Evolutionary conservation across 2,797 vertebrate genomes (phyloP).

Genomic region (Chelidonichthys spinosus): DNA sequence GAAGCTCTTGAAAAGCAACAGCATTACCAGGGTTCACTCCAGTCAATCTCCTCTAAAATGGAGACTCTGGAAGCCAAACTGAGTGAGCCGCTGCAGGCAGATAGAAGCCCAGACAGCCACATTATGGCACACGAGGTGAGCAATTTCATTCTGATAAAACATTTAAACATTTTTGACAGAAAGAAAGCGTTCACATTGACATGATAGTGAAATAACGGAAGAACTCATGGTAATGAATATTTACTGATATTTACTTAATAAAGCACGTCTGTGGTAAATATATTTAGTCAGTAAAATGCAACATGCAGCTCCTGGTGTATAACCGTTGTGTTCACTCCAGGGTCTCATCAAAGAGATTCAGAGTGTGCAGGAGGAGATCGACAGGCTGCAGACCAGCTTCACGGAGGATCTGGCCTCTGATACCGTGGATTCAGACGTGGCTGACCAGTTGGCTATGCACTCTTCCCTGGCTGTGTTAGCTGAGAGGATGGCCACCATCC

Average conservation of each 20-base stretch:
- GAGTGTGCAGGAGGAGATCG: conserved; percentile 93
- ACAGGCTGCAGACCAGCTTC: conserved; percentile 88
- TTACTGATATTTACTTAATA: background rate
- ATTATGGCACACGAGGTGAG: conserved; percentile 92
- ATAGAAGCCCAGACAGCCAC: conserved; percentile 91
- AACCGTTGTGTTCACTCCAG: conserved; percentile 70
- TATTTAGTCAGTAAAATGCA: background rate
- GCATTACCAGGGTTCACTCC: conserved; percentile 94
- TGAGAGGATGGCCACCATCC: conserved; percentile 96
- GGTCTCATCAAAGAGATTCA: conserved; percentile 91
- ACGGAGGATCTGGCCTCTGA: conserved; percentile 87
- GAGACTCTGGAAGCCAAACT: conserved; percentile 91
- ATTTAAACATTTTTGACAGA: background rate
- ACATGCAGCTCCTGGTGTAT: background rate
- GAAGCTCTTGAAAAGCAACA: conserved; percentile 97
- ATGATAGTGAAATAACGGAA: background rate
- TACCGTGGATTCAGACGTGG: conserved; percentile 85
- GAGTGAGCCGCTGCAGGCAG: conserved; percentile 86
- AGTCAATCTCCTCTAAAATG: conserved; percentile 97
- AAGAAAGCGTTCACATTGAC: background rate
- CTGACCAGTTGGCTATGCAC: conserved; percentile 91
- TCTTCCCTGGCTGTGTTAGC: conserved; percentile 94
- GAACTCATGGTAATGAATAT: background rate
- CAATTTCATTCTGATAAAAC: background rate
- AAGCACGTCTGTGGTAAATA: background rate